A percentile compares a stretch with the other conserved stretches of the same genome.
Evolutionary conservation across 2,113 vertebrate genomes (phyloP).

Genomic region (Tautogolabrus adspersus): DNA sequence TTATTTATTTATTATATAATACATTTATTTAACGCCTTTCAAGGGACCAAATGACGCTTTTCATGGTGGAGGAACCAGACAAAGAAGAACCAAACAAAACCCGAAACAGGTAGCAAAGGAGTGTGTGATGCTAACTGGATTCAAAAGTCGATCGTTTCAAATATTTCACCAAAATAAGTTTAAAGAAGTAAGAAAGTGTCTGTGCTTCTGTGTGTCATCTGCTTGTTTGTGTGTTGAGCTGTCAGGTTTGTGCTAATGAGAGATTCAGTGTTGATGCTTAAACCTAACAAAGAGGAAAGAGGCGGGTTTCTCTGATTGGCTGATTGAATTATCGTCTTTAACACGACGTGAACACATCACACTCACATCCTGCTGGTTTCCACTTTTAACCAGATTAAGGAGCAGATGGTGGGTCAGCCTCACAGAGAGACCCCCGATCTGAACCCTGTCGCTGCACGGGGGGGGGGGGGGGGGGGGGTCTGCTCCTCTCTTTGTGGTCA

Average conservation of each 20-base stretch:
- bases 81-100: no score
- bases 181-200: no score
- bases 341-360: constrained; percentile 11
- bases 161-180: no score
- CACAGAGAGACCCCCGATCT: constrained; percentile 2
- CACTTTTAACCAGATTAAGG: constrained; percentile 44
- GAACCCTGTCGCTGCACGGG: neutral
- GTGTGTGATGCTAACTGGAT: no score
- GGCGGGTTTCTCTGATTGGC: constrained; percentile 1
- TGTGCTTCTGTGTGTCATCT: no score
- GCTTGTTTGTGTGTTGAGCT: no score
- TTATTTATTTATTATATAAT: no score
- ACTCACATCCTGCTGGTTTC: constrained; percentile 11
- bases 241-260: neutral
- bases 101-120: no score
- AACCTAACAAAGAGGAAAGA: neutral
- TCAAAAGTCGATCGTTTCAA: no score
- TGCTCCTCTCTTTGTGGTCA: neutral
- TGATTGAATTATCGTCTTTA: constrained; percentile 38
- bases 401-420: constrained; percentile 58
- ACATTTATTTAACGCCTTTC: no score
- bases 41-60: no score
- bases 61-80: no score
- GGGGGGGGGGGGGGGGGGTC: neutral
- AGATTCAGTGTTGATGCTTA: neutral